A percentile compares a stretch with the other conserved stretches of the same genome.
Conservation (phyloP, 2,888 invertebrate species). For the Anthrax anthrax region DNA sequence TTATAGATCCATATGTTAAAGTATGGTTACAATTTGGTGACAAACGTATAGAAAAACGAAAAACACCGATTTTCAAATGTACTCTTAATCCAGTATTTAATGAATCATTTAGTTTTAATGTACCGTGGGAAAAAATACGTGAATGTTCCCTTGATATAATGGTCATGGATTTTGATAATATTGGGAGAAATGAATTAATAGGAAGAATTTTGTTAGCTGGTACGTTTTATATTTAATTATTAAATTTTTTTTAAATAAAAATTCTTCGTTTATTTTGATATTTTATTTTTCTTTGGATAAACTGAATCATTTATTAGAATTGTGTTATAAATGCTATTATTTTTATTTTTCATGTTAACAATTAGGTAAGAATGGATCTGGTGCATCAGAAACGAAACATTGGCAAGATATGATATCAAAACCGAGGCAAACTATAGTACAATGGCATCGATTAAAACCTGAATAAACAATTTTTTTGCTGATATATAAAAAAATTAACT, state of each 20-base stretch:
- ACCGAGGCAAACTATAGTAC: conserved; percentile 87
- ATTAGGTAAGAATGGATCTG: conserved; percentile 84
- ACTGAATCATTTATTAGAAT: too few relatives aligned
- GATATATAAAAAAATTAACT: not conserved
- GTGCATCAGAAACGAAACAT: conserved; percentile 90
- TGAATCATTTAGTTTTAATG: conserved; percentile 89
- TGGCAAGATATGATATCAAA: conserved; percentile 99
- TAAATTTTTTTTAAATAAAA: not conserved
- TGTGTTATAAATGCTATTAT: too few relatives aligned
- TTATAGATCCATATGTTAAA: conserved; percentile 96
- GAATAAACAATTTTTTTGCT: conserved; percentile 52
- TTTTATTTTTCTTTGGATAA: conserved; percentile 31
- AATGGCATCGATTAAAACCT: conserved; percentile 94
- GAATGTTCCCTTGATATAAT: conserved; percentile 87
- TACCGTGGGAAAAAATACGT: conserved; percentile 92
- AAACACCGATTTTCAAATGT: conserved; percentile 88
- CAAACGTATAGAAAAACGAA: conserved; percentile 87
- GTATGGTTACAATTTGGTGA: conserved; percentile 94
- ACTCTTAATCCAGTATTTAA: conserved; percentile 92
- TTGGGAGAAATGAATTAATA: conserved; percentile 83
- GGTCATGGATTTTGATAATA: conserved; percentile 97
- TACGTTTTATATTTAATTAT: conserved; percentile 24
- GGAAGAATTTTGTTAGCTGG: conserved; percentile 87
- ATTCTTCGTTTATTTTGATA: not conserved
- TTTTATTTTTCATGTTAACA: too few relatives aligned